Evolutionary conservation across 2,113 vertebrate genomes (phyloP), one percentile per base, ranked within the genome.

Genomic region (Osmerus mordax): DNA sequence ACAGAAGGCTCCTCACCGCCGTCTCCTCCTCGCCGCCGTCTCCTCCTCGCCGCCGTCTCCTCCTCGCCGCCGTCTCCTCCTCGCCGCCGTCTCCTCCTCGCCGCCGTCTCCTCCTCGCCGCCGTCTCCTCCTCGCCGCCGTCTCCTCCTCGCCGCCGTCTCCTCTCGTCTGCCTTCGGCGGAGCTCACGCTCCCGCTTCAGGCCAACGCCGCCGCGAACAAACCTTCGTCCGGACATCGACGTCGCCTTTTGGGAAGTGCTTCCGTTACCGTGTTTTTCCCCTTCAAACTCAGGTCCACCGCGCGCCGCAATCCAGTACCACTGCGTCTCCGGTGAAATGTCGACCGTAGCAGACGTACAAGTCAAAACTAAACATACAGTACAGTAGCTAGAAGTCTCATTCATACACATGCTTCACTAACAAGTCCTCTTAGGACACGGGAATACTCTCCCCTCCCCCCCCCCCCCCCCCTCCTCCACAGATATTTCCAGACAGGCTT

Each of bases 1-100:
- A 0, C 65, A 55, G 2, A 28, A 28, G 25, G 16, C 28, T 18
- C 15, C 15, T 6, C 63, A 59, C 61, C 41, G 63, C 62, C 52
- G 79, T 69, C 68, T 65, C 21, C 21, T 21, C 51, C 74, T 70
- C 53, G 25, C 72, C n/a, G 72, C 75, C 61, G 78, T 72, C 78
- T 74, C 23, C 4, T 15, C 18, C 67, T n/a, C n/a, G n/a, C 61
- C 41, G 63, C 62, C 52, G 79, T 69, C 68, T 65, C 21, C 21
- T 21, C 51, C 74, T 70, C 53, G 25, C 72, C n/a, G 72, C 75
- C 61, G 78, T 72, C 78, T 74, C 23, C 28, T 18, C 15, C 15
- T 6, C 63, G 61, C 61, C 41, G 63, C 62, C 52, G 79, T 69
- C 68, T 65, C 21, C 21, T 21, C 51, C 74, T 70, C 53, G 25